These are phyloP conservation scores for Whitmania pigra DNA, from an alignment of 1,140 invertebrate species.

Conservation along the genomic window DNA sequence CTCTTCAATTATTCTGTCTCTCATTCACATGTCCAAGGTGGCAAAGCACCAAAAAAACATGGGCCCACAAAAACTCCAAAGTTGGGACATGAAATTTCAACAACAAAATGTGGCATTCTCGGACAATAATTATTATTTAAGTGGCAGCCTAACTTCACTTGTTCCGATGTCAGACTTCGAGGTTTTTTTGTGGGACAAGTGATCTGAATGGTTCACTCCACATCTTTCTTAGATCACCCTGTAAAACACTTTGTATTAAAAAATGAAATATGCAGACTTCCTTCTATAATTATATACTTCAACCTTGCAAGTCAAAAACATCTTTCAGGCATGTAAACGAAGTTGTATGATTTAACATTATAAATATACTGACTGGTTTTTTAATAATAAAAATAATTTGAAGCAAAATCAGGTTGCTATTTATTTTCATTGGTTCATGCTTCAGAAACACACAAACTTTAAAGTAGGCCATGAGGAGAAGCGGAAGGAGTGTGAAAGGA, in stretches of 20 bases:
- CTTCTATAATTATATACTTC: not conserved
- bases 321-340: not conserved
- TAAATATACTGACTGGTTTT: not conserved
- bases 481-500: constrained; percentile 84
- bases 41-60: not conserved
- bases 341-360: no score
- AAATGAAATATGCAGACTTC: constrained; percentile 7
- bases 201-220: constrained; percentile 83
- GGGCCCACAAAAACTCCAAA: no score
- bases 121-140: no score
- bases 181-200: constrained; percentile 30
- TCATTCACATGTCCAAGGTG: not conserved
- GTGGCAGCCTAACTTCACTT: no score
- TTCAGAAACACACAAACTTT: constrained; percentile 55
- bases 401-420: not conserved
- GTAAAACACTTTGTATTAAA: constrained; percentile 29
- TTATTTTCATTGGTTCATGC: not conserved
- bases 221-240: constrained; percentile 90
- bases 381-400: not conserved
- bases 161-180: constrained; percentile 33
- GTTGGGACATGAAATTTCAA: no score
- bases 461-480: constrained; percentile 90
- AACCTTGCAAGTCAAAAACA: not conserved
- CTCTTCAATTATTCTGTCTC: not conserved
- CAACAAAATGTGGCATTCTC: no score